Evolutionary conservation across 2,888 invertebrate species (phyloP).

Genomic region (Conus canariensis): DNA sequence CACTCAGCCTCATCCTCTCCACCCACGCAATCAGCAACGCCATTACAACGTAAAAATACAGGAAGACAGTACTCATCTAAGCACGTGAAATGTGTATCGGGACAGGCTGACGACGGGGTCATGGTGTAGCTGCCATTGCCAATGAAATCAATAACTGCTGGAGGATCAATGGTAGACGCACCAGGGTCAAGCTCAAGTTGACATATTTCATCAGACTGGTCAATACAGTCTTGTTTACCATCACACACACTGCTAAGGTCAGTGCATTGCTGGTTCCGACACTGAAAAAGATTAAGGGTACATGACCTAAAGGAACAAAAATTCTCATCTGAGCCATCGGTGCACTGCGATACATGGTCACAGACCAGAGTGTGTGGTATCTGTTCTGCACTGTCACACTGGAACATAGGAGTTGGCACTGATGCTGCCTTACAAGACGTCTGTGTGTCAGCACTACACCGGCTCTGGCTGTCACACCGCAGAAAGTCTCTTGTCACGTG

Average conservation of each 20-base stretch:
- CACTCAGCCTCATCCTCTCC: slow-evolving; percentile 2
- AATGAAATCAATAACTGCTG: not conserved
- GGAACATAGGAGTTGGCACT: not conserved
- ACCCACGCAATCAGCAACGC: not conserved
- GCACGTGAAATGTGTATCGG: not conserved
- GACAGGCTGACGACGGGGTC: not conserved
- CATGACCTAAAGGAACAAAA: not conserved
- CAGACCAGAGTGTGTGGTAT: slow-evolving; percentile 11
- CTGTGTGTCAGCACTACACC: not conserved
- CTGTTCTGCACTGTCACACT: not conserved
- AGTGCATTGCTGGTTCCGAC: not conserved
- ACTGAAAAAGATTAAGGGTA: not conserved
- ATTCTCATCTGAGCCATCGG: not conserved
- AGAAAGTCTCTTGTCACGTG: slow-evolving; percentile 25
- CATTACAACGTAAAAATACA: slow-evolving; percentile 8
- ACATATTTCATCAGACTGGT: slow-evolving; percentile 21
- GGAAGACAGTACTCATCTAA: not conserved
- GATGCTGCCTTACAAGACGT: not conserved
- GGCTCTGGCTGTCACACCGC: slow-evolving; percentile 4
- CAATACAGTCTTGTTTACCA: not conserved
- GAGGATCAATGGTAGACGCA: not conserved
- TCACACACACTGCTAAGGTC: not conserved
- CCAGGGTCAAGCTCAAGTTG: not conserved
- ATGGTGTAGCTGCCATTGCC: not conserved
- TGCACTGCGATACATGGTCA: not conserved